phyloP scores from a whole-genome alignment of 23 tunicate genomes.

The Diplosoma virens region DNA sequence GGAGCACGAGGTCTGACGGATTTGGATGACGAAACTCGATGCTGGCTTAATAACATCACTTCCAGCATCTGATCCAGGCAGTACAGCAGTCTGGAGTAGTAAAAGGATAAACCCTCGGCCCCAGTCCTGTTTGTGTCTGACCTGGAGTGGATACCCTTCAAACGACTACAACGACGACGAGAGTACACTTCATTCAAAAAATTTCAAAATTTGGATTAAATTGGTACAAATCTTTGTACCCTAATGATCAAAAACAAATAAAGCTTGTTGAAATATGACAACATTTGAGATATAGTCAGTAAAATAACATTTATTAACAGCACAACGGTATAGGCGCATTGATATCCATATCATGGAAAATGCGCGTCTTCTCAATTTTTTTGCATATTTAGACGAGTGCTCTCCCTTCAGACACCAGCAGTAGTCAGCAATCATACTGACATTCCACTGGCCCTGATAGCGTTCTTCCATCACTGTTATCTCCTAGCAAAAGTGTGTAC shows the following conservation, averaged over 20 bases:
- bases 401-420: slow-evolving; percentile 2
- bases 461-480: slow-evolving; percentile 16
- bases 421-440: background rate
- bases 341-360: background rate
- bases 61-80: too few relatives aligned
- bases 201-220: background rate
- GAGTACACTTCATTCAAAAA: background rate
- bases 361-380: background rate
- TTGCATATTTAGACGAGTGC: background rate
- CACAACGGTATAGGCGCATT: background rate
- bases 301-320: background rate
- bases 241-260: background rate
- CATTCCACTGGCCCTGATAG: slow-evolving; percentile 10
- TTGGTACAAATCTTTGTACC: background rate
- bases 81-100: too few relatives aligned
- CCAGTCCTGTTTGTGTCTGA: too few relatives aligned
- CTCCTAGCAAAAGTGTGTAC: slow-evolving; percentile 8
- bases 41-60: too few relatives aligned
- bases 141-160: too few relatives aligned
- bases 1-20: too few relatives aligned
- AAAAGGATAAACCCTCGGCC: too few relatives aligned
- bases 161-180: too few relatives aligned
- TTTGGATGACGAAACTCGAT: too few relatives aligned
- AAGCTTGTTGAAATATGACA: background rate
- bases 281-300: background rate